Evolutionary conservation across 2,113 vertebrate genomes (phyloP), one percentile per base, ranked within the genome.

Genomic region (Heteronetta atricapilla): DNA sequence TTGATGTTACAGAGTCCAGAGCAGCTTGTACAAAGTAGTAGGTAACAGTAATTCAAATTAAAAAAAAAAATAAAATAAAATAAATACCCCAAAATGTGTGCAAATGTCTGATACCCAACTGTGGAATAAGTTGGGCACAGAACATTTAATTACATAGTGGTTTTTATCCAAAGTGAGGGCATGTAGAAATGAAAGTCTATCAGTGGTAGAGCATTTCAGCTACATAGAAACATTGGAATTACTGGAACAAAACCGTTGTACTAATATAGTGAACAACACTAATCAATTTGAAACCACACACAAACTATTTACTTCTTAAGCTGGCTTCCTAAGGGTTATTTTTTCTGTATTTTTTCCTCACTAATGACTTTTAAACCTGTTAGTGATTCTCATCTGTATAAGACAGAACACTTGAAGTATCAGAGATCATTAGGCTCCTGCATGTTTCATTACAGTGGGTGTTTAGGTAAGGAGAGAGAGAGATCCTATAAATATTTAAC

Each of bases 191-290:
- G 90, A 63, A 97, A 95, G 52, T 70, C 80, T 50, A 63, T 76
- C 77, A 89, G 89, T 46, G 44, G 86, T 52, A 95, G 62, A 69
- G 19, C 86, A 69, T 77, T 56, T 9, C 38, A 82, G 74, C 55
- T 86, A 69, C 34, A 8, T 1, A 59, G 50, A 42, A 48, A 50
- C 31, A 20, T 19, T 34, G 56, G 62, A 64, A 80, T 75, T 50
- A 44, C 2, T 64, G 53, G 44, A 77, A 81, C 53, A 56, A 18
- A 66, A 70, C 33, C 8, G 6, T 15, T 86, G 66, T 89, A 87
- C 40, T 74, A 64, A 82, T 53, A 46, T 3, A 72, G 3, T 64
- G 85, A 82, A 34, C 60, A 46, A 8, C 22, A 63, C 46, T 70
- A 14, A 78, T 67, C 11, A 17, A 13, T 81, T 74, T 85, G 76